Conservation (phyloP, 1,140 invertebrate genomes). For the Hylaeus anthracinus region DNA sequence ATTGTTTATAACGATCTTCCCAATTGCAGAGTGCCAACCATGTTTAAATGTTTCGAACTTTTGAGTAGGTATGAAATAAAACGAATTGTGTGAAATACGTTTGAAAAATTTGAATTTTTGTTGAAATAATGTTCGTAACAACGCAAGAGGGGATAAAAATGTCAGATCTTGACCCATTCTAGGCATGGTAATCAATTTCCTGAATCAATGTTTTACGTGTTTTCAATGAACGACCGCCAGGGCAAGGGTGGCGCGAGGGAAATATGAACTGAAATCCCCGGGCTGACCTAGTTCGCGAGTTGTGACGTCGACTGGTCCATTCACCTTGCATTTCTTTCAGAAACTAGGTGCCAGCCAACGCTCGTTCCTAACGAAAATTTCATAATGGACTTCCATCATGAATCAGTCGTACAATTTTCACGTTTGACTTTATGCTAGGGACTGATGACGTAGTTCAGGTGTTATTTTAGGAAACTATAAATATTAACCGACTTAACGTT, state of each 20-base stretch:
- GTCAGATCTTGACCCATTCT: conserved; percentile 46
- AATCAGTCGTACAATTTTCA: neutral
- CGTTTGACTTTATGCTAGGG: neutral
- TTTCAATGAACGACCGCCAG: conserved; percentile 56
- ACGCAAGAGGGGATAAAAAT: neutral
- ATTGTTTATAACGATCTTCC: neutral
- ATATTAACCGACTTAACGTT: no score
- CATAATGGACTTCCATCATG: neutral
- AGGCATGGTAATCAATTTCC: neutral
- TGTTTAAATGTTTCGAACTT: neutral
- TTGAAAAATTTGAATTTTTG: neutral
- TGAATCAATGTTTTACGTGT: conserved; percentile 29
- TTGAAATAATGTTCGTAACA: neutral
- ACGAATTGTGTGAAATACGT: no score
- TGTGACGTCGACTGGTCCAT: conserved; percentile 69
- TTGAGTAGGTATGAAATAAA: no score
- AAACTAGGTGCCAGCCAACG: conserved; percentile 32
- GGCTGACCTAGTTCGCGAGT: conserved; percentile 66
- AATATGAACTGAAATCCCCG: conserved; percentile 39
- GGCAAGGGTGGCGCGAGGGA: conserved; percentile 24
- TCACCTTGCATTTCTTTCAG: conserved; percentile 68
- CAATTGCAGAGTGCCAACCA: neutral
- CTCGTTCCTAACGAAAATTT: conserved; percentile 4
- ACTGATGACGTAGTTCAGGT: neutral
- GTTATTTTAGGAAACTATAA: no score